Evolutionary conservation across 2,113 vertebrate genomes (phyloP), one percentile per base, ranked within the genome.

Genomic region (Platycercus adscitus): DNA sequence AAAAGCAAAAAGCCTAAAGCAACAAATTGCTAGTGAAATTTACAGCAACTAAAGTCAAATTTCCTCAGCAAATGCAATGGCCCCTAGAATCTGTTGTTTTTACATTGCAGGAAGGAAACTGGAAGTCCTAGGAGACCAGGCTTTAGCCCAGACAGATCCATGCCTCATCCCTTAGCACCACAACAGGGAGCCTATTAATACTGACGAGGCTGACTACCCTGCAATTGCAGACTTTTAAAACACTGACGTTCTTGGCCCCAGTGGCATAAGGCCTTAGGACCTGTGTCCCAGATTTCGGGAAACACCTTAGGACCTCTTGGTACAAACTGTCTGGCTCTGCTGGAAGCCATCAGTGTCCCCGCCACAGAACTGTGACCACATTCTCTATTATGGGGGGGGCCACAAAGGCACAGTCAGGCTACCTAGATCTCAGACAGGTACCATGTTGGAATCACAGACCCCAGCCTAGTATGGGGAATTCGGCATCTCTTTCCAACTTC

Each of bases 131-230:
- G 73, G 82, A 86, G 86, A 50, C 60, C 86, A 91, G 69, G 55
- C 50, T 84, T 20, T 71, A 78, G 92, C 92, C 72, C 82, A 84
- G 80, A 88, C 53, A 94, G 91, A 71, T 86, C 80, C 86, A 68
- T 70, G 39, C 46, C 60, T 94, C 83, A 91, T 88, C 83, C 86
- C 86, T 71, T 41, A 86, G 88, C 83, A 60, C 86, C 88, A 47
- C 94, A 75, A 78, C 88, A 78, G 94, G 94, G 43, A 93, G 86
- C 65, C 95, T 83, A 86, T 93, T 92, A 94, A 88, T 46, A 75
- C 23, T 66, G 95, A 81, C 86, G 93, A 96, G 92, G 91, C 86
- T 97, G 91, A 95, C 80, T 95, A 92, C 92, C 65, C 78, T 81
- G 91, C 66, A 95, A 94, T 78, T 92, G 91, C 86, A 78, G 23